Base-by-base conservation (phyloP, 2,113 vertebrate species). In the Ailurus styani region DNA sequence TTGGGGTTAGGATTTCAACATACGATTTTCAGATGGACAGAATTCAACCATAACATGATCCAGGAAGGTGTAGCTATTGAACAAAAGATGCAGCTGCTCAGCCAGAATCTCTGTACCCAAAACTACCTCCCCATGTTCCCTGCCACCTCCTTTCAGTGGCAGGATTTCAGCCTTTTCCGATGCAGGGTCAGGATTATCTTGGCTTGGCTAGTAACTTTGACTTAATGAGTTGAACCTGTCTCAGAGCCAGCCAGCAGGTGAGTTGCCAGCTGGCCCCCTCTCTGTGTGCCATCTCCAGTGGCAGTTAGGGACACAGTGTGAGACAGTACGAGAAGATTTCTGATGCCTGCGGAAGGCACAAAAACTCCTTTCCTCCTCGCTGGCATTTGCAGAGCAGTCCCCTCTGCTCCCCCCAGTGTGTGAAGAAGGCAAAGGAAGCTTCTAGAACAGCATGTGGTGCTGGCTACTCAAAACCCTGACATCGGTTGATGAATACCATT, bases 161-260 rank as follows among this genome's bases (percentile, higher is more conserved):
- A 73, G 89, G 7, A 40, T 47, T 95, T 96, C 34, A 14, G 42
- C 78, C 31, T 93, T 94, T 95, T n/a, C 77, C 90, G 3, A 2
- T 57, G 60, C 31, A 52, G 88, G 47, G 23, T 86, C 54, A 77
- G 70, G 52, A 87, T 77, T 54, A 86, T 91, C 86, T 93, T 81
- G 55, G 23, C 75, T 96, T 96, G 90, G 57, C 64, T 87, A 55
- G 81, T 73, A 52, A 68, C 47, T 77, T 29, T 37, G n/a, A 81
- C 60, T 95, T 94, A 21, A 52, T 77, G 73, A 45, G 68, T 31
- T 96, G 93, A 96, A 93, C 64, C 54, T 94, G 57, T 95, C 96
- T 95, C 64, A 88, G 64, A 90, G 40, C 31, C 40, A 23, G 92
- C 66, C 25, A 75, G 45, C 40, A 8, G 23, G 9, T 92, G 11